A percentile compares a stretch with the other conserved stretches of the same genome.
Evolutionary conservation across 1,140 invertebrate species (phyloP).

Genomic region (Bilobella aurantiaca): DNA sequence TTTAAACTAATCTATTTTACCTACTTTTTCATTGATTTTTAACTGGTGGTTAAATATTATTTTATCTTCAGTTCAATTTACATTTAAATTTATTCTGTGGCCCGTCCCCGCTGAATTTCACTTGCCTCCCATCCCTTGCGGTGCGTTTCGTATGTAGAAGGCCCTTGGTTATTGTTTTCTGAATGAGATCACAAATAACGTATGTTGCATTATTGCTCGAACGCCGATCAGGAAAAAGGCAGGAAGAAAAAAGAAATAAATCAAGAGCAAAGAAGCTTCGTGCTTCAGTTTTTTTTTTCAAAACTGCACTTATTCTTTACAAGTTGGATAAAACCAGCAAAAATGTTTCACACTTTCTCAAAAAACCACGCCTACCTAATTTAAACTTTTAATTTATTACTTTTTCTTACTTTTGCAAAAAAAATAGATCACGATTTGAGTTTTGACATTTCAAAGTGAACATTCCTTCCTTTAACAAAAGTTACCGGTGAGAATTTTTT

Average conservation of each 20-base stretch:
- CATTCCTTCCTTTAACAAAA: no score
- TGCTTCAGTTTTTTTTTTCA: neutral
- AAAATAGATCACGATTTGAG: neutral
- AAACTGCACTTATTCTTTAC: neutral
- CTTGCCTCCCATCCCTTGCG: no score
- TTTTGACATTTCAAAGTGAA: no score
- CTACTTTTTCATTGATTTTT: neutral
- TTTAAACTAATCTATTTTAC: no score
- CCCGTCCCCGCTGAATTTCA: no score
- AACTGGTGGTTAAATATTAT: no score
- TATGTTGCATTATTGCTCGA: no score
- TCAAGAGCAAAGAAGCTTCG: neutral
- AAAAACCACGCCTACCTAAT: neutral
- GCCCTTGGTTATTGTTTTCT: neutral
- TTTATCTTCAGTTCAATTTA: no score
- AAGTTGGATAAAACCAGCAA: neutral
- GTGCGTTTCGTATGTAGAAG: neutral
- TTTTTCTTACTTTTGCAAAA: neutral
- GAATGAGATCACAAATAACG: no score
- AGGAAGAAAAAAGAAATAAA: no score
- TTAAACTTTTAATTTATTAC: neutral
- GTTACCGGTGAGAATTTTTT: no score
- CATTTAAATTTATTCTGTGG: no score
- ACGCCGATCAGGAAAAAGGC: neutral
- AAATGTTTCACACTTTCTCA: neutral